phyloP scores from a whole-genome alignment of 2,113 vertebrate species.

The Tragelaphus scriptus region DNA sequence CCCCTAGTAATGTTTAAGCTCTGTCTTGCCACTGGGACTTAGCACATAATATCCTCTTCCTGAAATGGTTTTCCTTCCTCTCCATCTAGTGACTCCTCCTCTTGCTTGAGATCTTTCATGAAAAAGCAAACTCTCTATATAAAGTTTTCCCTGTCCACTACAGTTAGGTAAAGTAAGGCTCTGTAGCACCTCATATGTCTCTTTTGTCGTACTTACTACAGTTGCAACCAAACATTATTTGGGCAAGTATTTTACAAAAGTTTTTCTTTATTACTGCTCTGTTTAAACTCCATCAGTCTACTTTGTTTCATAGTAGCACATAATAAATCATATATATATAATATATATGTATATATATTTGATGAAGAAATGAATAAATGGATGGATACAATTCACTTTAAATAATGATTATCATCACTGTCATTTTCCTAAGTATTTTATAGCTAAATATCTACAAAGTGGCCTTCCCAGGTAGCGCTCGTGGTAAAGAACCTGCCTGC shows the following conservation, averaged over 20 bases:
- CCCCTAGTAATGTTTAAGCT: not conserved
- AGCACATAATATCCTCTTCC: not conserved
- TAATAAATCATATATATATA: not conserved
- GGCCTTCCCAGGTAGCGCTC: accelerated
- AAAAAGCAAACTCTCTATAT: not conserved
- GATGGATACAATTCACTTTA: not conserved
- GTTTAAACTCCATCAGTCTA: not conserved
- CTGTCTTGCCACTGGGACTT: not conserved
- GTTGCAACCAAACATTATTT: not conserved
- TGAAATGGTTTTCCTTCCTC: not conserved
- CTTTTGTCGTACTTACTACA: not conserved
- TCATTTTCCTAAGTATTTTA: not conserved
- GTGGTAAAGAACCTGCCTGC: not conserved
- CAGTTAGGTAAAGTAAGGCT: not conserved
- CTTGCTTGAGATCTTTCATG: not conserved
- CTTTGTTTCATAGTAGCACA: not conserved
- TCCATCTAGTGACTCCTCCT: not conserved
- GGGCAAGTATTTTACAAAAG: not conserved
- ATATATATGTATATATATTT: not conserved
- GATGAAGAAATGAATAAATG: not conserved
- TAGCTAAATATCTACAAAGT: not conserved
- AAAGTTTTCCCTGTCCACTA: not conserved
- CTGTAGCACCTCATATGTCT: not conserved
- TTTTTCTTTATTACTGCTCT: not conserved
- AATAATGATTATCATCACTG: not conserved